Percentiles rank a stretch among this genome's conserved stretches.
phyloP scores from a whole-genome alignment of 2,797 vertebrate genomes.

The Taenioides sp. region DNA sequence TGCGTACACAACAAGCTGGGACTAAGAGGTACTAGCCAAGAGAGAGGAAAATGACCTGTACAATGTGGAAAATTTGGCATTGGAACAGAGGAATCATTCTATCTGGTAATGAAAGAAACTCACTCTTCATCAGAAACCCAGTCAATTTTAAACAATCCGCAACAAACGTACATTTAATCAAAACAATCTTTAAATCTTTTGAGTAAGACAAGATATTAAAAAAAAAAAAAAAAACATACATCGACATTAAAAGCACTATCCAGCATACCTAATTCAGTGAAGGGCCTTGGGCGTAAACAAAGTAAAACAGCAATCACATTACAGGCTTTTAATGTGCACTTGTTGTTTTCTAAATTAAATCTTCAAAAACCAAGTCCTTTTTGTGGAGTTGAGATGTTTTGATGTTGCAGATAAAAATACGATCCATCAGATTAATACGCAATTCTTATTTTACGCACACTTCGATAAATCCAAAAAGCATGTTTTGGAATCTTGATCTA shows the following conservation, averaged over 20 bases:
- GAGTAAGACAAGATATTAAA: background rate
- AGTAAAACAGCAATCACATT: constrained; percentile 4
- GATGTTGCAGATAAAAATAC: constrained; percentile 61
- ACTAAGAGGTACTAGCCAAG: no score
- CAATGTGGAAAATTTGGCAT: background rate
- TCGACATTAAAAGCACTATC: background rate
- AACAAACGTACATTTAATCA: background rate
- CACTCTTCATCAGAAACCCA: background rate
- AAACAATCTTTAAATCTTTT: background rate
- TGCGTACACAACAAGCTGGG: no score
- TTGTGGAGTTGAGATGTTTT: constrained; percentile 52
- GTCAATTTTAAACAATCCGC: background rate
- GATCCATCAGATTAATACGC: constrained; percentile 64
- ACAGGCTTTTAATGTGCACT: constrained; percentile 27
- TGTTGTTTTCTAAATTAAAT: constrained; percentile 47
- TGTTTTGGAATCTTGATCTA: constrained; percentile 60
- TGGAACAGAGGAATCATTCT: background rate
- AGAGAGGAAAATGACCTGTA: background rate
- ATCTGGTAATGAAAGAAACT: background rate
- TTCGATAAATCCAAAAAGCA: constrained; percentile 56
- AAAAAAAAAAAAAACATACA: constrained; percentile 1
- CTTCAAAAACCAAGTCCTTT: constrained; percentile 33
- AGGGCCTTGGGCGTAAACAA: constrained; percentile 27
- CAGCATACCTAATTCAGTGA: constrained; percentile 13
- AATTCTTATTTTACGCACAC: constrained; percentile 41